Conservation (phyloP, 2,888 invertebrate species). For the Chrysopilus asiliformis region DNA sequence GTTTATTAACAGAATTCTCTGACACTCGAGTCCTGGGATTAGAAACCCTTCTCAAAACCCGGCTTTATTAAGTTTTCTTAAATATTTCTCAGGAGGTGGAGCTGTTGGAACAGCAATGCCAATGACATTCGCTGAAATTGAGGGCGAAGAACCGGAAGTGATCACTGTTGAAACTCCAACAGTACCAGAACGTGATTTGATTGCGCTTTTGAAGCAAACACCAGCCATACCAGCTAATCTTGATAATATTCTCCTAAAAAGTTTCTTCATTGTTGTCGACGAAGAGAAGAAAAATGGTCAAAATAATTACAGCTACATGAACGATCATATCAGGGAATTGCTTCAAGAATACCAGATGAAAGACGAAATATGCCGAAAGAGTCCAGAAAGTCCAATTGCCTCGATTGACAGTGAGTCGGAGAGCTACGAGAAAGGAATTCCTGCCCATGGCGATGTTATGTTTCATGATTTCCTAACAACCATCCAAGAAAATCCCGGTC, state of each 20-base stretch:
- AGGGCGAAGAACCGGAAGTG: slow-evolving; percentile 65
- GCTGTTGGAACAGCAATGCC: slow-evolving; percentile 44
- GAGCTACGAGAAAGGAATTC: slow-evolving; percentile 63
- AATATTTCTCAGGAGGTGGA: slow-evolving; percentile 31
- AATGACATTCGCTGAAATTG: slow-evolving; percentile 62
- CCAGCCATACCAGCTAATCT: slow-evolving; percentile 26
- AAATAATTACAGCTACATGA: slow-evolving; percentile 29
- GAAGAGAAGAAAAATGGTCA: slow-evolving; percentile 39
- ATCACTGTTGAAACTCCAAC: slow-evolving; percentile 65
- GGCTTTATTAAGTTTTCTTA: no score
- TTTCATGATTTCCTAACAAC: slow-evolving; percentile 67
- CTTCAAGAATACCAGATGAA: slow-evolving; percentile 47
- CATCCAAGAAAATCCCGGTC: slow-evolving; percentile 63
- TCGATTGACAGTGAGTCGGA: slow-evolving; percentile 38
- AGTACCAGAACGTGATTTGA: slow-evolving; percentile 52
- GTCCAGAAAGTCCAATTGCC: slow-evolving; percentile 18
- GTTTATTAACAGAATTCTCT: no score
- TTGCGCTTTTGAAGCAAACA: slow-evolving; percentile 56
- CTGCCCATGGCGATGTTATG: slow-evolving; percentile 69
- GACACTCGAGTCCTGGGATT: no score
- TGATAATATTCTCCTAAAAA: slow-evolving; percentile 37
- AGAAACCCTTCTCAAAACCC: no score
- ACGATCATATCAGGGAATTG: slow-evolving; percentile 49
- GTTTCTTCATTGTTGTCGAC: slow-evolving; percentile 46
- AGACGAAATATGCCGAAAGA: slow-evolving; percentile 27